phyloP scores from a whole-genome alignment of 2,888 invertebrate genomes.

The Eupithecia subumbrata region DNA sequence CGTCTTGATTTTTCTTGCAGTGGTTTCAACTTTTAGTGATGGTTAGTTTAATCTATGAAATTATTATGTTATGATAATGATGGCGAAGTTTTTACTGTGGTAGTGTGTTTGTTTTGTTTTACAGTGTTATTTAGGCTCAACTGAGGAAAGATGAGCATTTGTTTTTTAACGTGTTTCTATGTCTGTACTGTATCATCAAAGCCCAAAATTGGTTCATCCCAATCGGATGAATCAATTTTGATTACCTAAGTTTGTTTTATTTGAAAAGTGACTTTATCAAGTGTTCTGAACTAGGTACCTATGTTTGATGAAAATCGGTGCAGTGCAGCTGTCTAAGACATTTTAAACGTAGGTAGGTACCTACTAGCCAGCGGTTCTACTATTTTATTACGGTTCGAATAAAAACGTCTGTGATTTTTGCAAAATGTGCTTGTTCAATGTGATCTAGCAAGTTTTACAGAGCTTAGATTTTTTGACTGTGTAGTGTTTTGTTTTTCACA shows the following conservation, averaged over 20 bases:
- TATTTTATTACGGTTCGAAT: no score
- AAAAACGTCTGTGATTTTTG: no score
- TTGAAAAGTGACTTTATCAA: not conserved
- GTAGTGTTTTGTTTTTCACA: slow-evolving; percentile 40
- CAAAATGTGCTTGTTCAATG: not conserved
- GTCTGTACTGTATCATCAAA: not conserved
- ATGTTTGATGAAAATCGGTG: not conserved
- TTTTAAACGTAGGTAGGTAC: no score
- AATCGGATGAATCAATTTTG: not conserved
- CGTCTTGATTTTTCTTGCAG: slow-evolving; percentile 14
- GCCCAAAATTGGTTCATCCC: no score
- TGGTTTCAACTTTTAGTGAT: slow-evolving; percentile 9
- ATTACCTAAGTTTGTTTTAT: not conserved
- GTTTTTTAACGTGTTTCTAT: not conserved
- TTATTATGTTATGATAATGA: not conserved
- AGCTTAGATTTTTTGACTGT: not conserved
- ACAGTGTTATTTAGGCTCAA: not conserved
- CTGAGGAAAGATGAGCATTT: not conserved
- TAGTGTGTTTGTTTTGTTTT: not conserved
- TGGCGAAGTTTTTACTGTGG: not conserved
- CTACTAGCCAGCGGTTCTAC: no score
- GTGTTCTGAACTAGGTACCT: not conserved
- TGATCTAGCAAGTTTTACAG: no score
- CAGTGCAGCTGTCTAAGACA: no score
- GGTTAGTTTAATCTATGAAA: slow-evolving; percentile 20